A percentile compares a stretch with the other conserved stretches of the same genome.
phyloP scores from a whole-genome alignment of 2,888 invertebrate genomes.

The Melieria crassipennis region DNA sequence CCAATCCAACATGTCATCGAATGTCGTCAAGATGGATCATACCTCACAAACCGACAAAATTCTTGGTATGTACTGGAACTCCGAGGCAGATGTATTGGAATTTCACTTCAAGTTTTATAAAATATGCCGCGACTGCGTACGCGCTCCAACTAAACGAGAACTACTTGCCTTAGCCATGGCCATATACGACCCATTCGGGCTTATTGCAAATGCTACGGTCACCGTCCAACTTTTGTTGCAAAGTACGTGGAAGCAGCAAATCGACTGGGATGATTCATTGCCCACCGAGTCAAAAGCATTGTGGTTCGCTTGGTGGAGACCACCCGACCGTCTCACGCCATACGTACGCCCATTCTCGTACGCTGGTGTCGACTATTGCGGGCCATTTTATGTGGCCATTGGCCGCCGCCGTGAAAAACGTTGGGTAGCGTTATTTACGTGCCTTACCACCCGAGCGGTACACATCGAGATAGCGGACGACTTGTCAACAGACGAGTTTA shows the following conservation, averaged over 20 bases:
- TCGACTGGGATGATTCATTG: constrained; percentile 9
- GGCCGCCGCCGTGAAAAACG: constrained; percentile 38
- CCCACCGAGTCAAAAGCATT: neutral
- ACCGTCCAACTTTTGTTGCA: constrained; percentile 1
- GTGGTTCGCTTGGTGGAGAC: constrained; percentile 16
- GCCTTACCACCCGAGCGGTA: too few species aligned
- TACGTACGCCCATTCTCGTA: constrained; percentile 41
- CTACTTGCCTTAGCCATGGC: constrained; percentile 11
- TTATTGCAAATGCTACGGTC: constrained; percentile 2
- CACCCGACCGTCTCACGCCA: constrained; percentile 37
- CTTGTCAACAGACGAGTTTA: too few species aligned
- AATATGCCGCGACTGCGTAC: neutral
- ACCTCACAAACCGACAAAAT: constrained; percentile 34
- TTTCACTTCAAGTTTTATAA: neutral
- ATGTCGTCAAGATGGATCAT: constrained; percentile 14
- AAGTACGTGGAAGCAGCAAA: constrained; percentile 3
- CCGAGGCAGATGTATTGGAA: neutral
- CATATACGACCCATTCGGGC: constrained; percentile 14
- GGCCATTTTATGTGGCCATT: constrained; percentile 37
- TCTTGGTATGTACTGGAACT: constrained; percentile 32
- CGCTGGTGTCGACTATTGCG: constrained; percentile 44
- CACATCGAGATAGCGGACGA: neutral
- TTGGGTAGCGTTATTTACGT: constrained; percentile 32
- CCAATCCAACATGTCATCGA: neutral
- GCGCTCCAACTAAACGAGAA: neutral